These are phyloP conservation scores for Alectura lathami DNA, from an alignment of 2,113 vertebrate species.

Conservation along the genomic window DNA sequence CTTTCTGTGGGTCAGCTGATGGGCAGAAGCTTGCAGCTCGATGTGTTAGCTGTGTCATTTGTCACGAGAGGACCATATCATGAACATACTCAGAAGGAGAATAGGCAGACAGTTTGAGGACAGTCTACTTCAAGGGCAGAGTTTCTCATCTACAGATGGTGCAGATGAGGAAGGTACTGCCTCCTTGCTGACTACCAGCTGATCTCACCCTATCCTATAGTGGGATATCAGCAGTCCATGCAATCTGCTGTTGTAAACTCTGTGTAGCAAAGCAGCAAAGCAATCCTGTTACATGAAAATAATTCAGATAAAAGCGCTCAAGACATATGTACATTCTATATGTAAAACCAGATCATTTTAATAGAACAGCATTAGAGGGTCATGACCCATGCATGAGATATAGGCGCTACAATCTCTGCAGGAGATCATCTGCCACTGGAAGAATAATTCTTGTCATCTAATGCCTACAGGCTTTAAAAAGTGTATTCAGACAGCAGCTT, in stretches of 20 bases:
- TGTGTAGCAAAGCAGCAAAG: background rate
- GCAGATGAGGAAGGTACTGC: background rate
- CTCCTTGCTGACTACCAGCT: background rate
- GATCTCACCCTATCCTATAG: background rate
- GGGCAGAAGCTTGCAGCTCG: background rate
- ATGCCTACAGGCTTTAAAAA: background rate
- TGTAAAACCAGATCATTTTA: background rate
- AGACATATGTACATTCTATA: background rate
- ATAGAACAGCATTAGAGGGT: background rate
- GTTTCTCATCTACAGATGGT: background rate
- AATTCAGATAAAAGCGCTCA: background rate
- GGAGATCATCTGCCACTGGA: background rate
- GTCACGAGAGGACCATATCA: background rate
- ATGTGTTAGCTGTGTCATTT: background rate
- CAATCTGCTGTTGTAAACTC: background rate
- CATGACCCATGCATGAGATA: rapidly evolving
- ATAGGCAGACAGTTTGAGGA: background rate
- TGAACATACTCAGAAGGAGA: background rate
- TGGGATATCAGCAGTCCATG: background rate
- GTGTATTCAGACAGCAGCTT: background rate
- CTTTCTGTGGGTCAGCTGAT: background rate
- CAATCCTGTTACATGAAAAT: background rate
- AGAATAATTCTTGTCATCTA: background rate
- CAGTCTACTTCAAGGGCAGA: background rate
- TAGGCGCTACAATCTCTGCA: background rate